Evolutionary conservation across 2,113 vertebrate species (phyloP).

Genomic region (Tragelaphus buxtoni): DNA sequence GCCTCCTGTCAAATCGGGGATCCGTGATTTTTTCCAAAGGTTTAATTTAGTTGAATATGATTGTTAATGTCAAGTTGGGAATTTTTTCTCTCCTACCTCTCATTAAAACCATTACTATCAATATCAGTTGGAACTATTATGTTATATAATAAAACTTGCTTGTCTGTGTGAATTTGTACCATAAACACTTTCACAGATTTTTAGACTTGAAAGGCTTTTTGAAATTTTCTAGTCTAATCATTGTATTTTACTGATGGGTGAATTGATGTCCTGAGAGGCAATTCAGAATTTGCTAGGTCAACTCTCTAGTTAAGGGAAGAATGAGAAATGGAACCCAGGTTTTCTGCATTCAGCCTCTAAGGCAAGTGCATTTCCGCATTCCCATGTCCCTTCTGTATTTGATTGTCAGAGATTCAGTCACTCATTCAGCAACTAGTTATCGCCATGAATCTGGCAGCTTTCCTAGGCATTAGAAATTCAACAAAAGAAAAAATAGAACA

Average conservation of each 20-base stretch:
- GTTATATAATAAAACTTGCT: conserved; percentile 24
- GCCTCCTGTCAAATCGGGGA: conserved; percentile 70
- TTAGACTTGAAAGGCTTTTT: background rate
- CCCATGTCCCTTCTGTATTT: background rate
- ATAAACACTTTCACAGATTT: background rate
- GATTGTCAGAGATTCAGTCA: background rate
- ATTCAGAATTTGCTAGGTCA: background rate
- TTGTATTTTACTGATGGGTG: conserved; percentile 58
- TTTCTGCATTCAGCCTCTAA: background rate
- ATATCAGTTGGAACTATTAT: conserved; percentile 30
- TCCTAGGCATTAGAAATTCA: conserved; percentile 34
- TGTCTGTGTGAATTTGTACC: conserved; percentile 25
- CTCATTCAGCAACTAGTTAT: background rate
- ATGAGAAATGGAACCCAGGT: conserved; percentile 21
- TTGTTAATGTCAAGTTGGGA: conserved; percentile 39
- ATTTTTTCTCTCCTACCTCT: conserved; percentile 11
- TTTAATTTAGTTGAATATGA: conserved; percentile 68
- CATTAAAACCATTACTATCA: conserved; percentile 28
- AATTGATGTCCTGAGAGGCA: conserved; percentile 1
- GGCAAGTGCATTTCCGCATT: background rate
- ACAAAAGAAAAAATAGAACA: conserved; percentile 1
- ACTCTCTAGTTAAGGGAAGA: background rate
- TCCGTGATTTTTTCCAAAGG: conserved; percentile 75
- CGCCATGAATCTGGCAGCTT: background rate
- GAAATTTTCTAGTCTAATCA: background rate